Percentiles rank a stretch among this genome's conserved stretches.
These are phyloP conservation scores for Stenoptilia bipunctidactyla DNA, from an alignment of 2,888 invertebrate genomes.

Conservation along the genomic window DNA sequence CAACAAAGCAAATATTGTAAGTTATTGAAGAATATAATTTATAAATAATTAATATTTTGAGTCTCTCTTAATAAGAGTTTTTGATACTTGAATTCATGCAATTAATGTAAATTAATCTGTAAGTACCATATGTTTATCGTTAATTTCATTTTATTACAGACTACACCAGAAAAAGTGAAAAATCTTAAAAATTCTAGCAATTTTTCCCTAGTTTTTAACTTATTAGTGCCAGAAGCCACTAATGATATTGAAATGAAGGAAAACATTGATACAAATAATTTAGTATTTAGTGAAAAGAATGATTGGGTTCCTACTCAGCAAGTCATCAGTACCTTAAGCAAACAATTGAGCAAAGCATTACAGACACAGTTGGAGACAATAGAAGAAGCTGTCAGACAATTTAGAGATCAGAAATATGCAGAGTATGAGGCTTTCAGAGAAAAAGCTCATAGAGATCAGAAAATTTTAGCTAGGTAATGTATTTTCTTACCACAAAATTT, in stretches of 20 bases:
- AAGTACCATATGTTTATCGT: no score
- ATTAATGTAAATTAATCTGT: no score
- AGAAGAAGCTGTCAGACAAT: slow-evolving; percentile 82
- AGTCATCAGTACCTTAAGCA: slow-evolving; percentile 73
- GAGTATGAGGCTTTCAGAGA: slow-evolving; percentile 80
- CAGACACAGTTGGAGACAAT: slow-evolving; percentile 78
- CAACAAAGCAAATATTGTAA: slow-evolving; percentile 70
- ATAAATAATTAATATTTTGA: no score
- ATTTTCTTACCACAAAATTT: no score
- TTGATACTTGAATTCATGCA: no score
- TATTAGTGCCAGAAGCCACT: slow-evolving; percentile 72
- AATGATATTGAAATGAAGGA: slow-evolving; percentile 65
- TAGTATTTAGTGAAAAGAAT: slow-evolving; percentile 35
- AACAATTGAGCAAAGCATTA: slow-evolving; percentile 76
- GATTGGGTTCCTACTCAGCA: slow-evolving; percentile 62
- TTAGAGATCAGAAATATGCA: slow-evolving; percentile 81
- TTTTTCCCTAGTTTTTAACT: slow-evolving; percentile 80
- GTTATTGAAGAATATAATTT: slow-evolving; percentile 25
- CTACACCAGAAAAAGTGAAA: slow-evolving; percentile 70
- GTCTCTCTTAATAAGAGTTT: no score
- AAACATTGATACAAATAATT: slow-evolving; percentile 53
- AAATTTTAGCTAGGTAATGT: slow-evolving; percentile 72
- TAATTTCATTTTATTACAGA: slow-evolving; percentile 43
- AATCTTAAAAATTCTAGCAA: slow-evolving; percentile 73
- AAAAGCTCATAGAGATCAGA: slow-evolving; percentile 79